Evolutionary conservation across 1,140 invertebrate species (phyloP), one percentile per base, ranked within the genome.

Genomic region (Leucophenga varia): DNA sequence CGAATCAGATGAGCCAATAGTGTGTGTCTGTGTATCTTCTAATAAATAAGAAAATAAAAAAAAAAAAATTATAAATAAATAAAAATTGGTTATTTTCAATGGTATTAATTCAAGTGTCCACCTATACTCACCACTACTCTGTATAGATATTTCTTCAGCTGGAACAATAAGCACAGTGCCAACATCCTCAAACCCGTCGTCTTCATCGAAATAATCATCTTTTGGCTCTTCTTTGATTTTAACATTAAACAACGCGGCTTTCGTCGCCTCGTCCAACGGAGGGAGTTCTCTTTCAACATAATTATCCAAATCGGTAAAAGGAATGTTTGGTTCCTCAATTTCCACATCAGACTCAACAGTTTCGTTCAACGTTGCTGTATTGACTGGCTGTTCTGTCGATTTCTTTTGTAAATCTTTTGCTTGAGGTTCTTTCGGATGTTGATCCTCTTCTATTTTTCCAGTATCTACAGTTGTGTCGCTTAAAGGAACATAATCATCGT

Each of bases 161-260:
- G 65, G 59, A 12, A 58, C 31, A 31, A 63, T 41, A 5, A 59
- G 44, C 5, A 74, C 67, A 1, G 71, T 74, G 34, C 72, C 72
- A 20, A 80, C 80, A 54, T 82, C 80, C 3, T 81, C 80, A 9
- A 80, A 80, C 45, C 78, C 77, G 59, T 77, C 77, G 54, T 82
- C 80, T n/a, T 80, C 79, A n/a, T 74, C 63, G 7, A 69, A 72
- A 22, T 77, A 74, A 14, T 77, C 71, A 20, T 67, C 59, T 38
- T 75, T 67, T 3, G 56, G 56, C 42, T 61, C 43, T 32, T 72
- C 61, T 35, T 77, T 75, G 30, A 75, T 75, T 53, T 75, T 75
- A 0, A 75, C 57, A 41, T 72, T 72, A 1, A 70, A 51, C 17
- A 51, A 46, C n/a, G 51, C 43, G 14, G 40, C 14, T 31, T 53